These are phyloP conservation scores for Aleiodes testaceus DNA, from an alignment of 2,888 invertebrate genomes.

Conservation along the genomic window DNA sequence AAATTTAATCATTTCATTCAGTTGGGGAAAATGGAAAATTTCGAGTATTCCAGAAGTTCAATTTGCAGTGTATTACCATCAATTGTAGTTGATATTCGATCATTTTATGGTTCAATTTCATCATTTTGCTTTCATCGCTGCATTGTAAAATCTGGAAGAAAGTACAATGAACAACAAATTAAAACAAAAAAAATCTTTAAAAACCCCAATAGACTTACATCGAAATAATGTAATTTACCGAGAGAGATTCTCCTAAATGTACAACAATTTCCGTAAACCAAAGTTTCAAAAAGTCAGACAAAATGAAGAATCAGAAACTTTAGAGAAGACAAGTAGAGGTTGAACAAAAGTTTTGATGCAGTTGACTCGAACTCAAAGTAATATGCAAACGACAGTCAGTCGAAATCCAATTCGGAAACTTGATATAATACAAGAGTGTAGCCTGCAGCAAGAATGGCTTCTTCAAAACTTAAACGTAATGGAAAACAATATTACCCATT, in stretches of 20 bases:
- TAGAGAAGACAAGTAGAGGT: slow-evolving; percentile 1
- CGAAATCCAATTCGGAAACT: slow-evolving; percentile 56
- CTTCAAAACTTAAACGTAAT: slow-evolving; percentile 51
- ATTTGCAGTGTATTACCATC: too few relatives aligned
- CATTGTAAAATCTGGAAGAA: too few relatives aligned
- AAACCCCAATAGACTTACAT: not conserved
- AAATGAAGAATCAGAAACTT: not conserved
- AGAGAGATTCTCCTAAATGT: not conserved
- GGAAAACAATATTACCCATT: slow-evolving; percentile 52
- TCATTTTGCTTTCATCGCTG: too few relatives aligned
- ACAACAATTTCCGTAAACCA: not conserved
- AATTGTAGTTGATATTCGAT: too few relatives aligned
- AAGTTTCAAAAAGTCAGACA: slow-evolving; percentile 18
- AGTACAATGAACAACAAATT: too few relatives aligned
- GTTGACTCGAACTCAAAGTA: slow-evolving; percentile 50
- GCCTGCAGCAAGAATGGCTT: slow-evolving; percentile 49
- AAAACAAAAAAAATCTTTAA: too few relatives aligned
- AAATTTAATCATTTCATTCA: too few relatives aligned
- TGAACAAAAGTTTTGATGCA: slow-evolving; percentile 39
- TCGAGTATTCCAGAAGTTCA: too few relatives aligned
- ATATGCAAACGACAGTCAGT: slow-evolving; percentile 56
- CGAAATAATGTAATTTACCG: not conserved
- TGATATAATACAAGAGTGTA: slow-evolving; percentile 52
- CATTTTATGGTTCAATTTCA: too few relatives aligned
- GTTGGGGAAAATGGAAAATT: too few relatives aligned